Percentiles rank a stretch among this genome's conserved stretches.
These are phyloP conservation scores for Biston betularia DNA, from an alignment of 2,888 invertebrate species.

Conservation along the genomic window DNA sequence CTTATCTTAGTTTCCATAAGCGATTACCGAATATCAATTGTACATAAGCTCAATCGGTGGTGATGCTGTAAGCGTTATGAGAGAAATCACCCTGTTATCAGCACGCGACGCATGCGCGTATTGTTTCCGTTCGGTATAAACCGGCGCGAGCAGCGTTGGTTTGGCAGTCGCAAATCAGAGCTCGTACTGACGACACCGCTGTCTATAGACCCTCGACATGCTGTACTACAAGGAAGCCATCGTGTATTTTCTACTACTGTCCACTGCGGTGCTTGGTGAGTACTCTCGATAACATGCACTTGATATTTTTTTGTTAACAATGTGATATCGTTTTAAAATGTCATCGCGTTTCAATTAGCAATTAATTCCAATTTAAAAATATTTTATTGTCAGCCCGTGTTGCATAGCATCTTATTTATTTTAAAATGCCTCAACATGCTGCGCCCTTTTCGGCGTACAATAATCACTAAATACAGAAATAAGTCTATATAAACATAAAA, in stretches of 20 bases:
- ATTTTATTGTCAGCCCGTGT: too few species aligned
- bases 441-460: too few species aligned
- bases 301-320: too few species aligned
- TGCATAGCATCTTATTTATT: too few species aligned
- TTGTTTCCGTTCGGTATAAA: slow-evolving; percentile 44
- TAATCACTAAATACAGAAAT: too few species aligned
- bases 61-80: slow-evolving; percentile 2
- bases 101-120: slow-evolving; percentile 48
- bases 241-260: slow-evolving; percentile 65
- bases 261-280: slow-evolving; percentile 67
- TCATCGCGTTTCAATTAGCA: too few species aligned
- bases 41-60: not conserved
- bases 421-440: too few species aligned
- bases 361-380: too few species aligned
- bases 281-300: not conserved
- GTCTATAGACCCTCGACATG: slow-evolving; percentile 14
- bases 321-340: too few species aligned
- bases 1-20: not conserved
- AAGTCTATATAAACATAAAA: too few species aligned
- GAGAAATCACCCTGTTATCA: slow-evolving; percentile 45
- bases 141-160: slow-evolving; percentile 25
- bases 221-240: slow-evolving; percentile 42
- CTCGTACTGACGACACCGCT: slow-evolving; percentile 2
- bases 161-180: slow-evolving; percentile 8
- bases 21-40: slow-evolving; percentile 5